Conservation (phyloP, 2,797 vertebrate genomes). For the Onychomys torridus region DNA sequence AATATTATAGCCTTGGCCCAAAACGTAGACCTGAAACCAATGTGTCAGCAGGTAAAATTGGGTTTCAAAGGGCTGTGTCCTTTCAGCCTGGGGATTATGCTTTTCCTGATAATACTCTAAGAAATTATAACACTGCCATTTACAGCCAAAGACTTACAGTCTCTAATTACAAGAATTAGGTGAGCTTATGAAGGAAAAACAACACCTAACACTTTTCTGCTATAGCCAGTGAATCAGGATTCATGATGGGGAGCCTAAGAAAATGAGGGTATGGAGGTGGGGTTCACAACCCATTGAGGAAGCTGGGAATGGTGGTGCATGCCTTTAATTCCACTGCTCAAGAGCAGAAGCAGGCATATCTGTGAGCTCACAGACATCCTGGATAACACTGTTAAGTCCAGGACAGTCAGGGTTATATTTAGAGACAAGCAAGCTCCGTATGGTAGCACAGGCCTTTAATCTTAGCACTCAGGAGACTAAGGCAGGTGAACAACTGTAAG, state of each 20-base stretch:
- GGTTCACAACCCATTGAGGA: neutral
- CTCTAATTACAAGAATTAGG: neutral
- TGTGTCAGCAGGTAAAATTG: neutral
- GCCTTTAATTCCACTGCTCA: neutral
- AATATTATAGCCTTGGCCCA: neutral
- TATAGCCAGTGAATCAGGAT: neutral
- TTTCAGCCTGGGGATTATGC: neutral
- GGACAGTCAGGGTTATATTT: neutral
- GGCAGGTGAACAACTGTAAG: neutral
- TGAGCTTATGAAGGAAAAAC: neutral
- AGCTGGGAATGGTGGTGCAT: neutral
- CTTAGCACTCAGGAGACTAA: neutral
- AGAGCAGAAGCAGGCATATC: neutral
- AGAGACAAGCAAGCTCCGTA: neutral
- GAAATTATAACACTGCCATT: neutral
- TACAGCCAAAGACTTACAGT: fast-evolving
- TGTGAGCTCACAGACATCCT: neutral
- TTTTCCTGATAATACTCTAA: neutral
- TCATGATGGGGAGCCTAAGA: neutral
- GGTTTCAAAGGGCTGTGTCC: neutral
- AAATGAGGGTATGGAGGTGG: neutral
- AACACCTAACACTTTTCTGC: no score
- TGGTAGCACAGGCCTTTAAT: neutral
- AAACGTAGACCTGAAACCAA: neutral
- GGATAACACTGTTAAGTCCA: neutral